Evolutionary conservation across 37 sponge, comb jelly and placozoan species (phyloP), one percentile per base, ranked within the genome.

Genomic region (Aphrocallistes beatrix): DNA sequence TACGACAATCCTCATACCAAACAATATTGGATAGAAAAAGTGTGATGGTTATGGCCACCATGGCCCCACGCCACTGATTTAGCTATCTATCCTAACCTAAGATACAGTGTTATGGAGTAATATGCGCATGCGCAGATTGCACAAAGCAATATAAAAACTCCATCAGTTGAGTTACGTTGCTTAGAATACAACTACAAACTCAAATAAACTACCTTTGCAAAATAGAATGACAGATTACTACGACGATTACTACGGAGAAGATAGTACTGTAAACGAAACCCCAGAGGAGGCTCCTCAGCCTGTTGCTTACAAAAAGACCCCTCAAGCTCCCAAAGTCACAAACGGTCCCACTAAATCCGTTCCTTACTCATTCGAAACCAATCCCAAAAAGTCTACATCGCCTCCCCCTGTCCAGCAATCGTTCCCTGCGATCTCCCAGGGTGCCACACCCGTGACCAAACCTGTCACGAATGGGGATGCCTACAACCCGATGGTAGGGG

Each of bases 81-180:
- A n/a, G n/a, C n/a, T n/a, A n/a, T n/a, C n/a, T n/a, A n/a, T n/a
- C n/a, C n/a, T n/a, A n/a, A n/a, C n/a, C n/a, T n/a, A n/a, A n/a
- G n/a, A n/a, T n/a, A n/a, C n/a, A n/a, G n/a, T n/a, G 17, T 21
- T 47, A 28, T 60, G n/a, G 10, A 60, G 75, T 13, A 60, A 60
- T 60, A 60, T 60, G 75, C 75, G 75, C 75, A 60, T 60, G 75
- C 75, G 75, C 75, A 60, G 75, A 60, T 60, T 60, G 49, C 75
- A 60, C n/a, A 60, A 28, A 60, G 8, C 75, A 25, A 32, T 32
- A 32, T 25, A 60, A 60, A 6, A 16, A 60, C 10, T 30, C 75
- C 21, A 28, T 3, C 75, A 60, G 21, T 30, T 25, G 25, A 25
- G 75, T 25, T n/a, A n/a, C n/a, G n/a, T n/a, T n/a, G n/a, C n/a